These are phyloP conservation scores for Zingel zingel DNA, from an alignment of 2,113 vertebrate genomes.

Conservation along the genomic window DNA sequence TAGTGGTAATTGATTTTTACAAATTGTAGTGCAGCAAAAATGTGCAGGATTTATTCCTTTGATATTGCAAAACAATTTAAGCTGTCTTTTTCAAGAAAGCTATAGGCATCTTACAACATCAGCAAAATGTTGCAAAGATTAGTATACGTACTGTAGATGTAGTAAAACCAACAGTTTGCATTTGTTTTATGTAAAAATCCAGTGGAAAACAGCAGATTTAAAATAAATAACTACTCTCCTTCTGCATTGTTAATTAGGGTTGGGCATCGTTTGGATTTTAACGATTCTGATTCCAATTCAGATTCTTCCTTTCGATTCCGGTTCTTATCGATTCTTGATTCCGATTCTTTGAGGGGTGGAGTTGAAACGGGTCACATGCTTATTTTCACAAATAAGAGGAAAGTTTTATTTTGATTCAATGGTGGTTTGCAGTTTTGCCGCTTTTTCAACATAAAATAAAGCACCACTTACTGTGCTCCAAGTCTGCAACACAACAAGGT, in stretches of 20 bases:
- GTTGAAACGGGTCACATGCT: no score
- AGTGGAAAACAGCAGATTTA: slow-evolving; percentile 10
- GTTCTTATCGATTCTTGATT: no score
- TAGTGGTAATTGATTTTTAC: slow-evolving; percentile 75
- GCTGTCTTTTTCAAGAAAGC: slow-evolving; percentile 47
- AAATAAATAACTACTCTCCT: slow-evolving; percentile 1
- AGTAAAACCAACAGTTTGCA: slow-evolving; percentile 31
- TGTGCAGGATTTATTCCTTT: slow-evolving; percentile 37
- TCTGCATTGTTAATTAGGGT: slow-evolving; percentile 52
- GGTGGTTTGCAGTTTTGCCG: no score
- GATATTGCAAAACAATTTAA: slow-evolving; percentile 53
- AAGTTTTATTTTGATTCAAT: no score
- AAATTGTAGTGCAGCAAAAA: slow-evolving; percentile 43
- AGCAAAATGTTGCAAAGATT: slow-evolving; percentile 53
- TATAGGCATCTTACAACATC: slow-evolving; percentile 47
- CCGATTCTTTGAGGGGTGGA: no score
- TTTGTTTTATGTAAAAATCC: slow-evolving; percentile 62
- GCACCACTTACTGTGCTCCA: no score
- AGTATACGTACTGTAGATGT: not conserved
- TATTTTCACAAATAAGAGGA: no score
- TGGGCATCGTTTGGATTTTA: no score
- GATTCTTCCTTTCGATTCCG: no score
- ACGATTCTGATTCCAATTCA: no score
- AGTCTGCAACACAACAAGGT: no score
- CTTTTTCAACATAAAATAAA: no score